Base-by-base conservation (phyloP, 2,797 vertebrate species). In the Fistularia commersonii region DNA sequence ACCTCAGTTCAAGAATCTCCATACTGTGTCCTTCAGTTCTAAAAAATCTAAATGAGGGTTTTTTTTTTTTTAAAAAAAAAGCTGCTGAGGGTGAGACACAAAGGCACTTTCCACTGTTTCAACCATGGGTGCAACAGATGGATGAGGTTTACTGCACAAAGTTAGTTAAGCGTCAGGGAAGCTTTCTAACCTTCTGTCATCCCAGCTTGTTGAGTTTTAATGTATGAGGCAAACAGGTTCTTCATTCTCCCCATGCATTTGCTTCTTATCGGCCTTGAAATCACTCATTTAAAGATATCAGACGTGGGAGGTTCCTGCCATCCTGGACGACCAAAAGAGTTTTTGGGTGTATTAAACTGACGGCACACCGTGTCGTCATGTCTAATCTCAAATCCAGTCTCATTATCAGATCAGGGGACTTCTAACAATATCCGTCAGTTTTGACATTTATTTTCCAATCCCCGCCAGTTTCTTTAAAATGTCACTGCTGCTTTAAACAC, bases 1-100 rank as follows among this genome's bases (percentile, higher is more conserved):
- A 97, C 95, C 95, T 95, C 90, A 92, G 89, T 90, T 92, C 85
- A 90, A 85, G 90, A 91, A 91, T 96, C 95, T 98, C 93, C 97
- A 99, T 97, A 99, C 96, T 98, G 96, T 99, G 96, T 97, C 92
- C 87, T 83, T 79, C 56, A 74, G 23, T 47, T 60, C 41, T 68
- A 23, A 45, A 51, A 72, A 11, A 8, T 11, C 11, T 6, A 6
- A 11, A 8, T 7, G 35, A 52, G 42, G 33, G 35, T 68, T 51
- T 53, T n/a, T n/a, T n/a, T n/a, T n/a, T n/a, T n/a, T n/a, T n/a
- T n/a, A n/a, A n/a, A n/a, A 33, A 45, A 67, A 74, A 56, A 11
- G 56, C 57, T 70, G 63, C 66, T 62, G 55, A 68, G 60, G 51
- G 23, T 0, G 8, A 63, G 66, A 51, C 13, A 10, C 52, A 52